Evolutionary conservation across 2,113 vertebrate genomes (phyloP).

Genomic region (Scartelaos histophorus): DNA sequence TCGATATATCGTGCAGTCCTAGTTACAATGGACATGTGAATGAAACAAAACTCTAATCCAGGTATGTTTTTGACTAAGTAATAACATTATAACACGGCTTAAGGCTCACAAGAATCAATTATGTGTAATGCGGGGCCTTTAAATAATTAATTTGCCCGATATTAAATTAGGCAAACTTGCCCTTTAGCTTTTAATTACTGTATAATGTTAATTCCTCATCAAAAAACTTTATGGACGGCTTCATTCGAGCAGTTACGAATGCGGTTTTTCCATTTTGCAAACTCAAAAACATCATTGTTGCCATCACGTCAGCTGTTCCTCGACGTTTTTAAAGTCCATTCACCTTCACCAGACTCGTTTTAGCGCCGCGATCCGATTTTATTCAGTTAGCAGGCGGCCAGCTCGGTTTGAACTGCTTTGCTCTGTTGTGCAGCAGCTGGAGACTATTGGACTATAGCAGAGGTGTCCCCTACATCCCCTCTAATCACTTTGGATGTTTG

Average conservation of each 20-base stretch:
- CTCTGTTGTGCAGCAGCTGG: not conserved
- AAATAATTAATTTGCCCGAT: too few species aligned
- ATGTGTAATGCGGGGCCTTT: too few species aligned
- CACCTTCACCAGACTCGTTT: not conserved
- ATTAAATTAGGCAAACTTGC: too few species aligned
- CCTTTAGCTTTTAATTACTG: too few species aligned
- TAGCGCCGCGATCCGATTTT: too few species aligned
- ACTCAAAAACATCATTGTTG: not conserved
- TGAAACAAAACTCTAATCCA: too few species aligned
- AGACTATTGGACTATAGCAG: not conserved
- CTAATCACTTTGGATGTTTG: conserved; percentile 23
- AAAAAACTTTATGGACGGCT: not conserved
- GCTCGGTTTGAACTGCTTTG: not conserved
- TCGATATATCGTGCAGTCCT: too few species aligned
- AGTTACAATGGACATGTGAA: too few species aligned
- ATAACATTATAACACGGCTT: too few species aligned
- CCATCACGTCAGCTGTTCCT: not conserved
- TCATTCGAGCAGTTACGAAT: not conserved
- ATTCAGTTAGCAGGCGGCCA: not conserved
- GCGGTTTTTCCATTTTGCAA: not conserved
- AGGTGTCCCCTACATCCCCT: conserved; percentile 8
- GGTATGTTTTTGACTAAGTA: too few species aligned
- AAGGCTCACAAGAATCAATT: too few species aligned
- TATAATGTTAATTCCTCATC: too few species aligned
- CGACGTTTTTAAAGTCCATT: not conserved